Conservation (phyloP, 2,888 invertebrate genomes). For the Teleiodes luculella region DNA sequence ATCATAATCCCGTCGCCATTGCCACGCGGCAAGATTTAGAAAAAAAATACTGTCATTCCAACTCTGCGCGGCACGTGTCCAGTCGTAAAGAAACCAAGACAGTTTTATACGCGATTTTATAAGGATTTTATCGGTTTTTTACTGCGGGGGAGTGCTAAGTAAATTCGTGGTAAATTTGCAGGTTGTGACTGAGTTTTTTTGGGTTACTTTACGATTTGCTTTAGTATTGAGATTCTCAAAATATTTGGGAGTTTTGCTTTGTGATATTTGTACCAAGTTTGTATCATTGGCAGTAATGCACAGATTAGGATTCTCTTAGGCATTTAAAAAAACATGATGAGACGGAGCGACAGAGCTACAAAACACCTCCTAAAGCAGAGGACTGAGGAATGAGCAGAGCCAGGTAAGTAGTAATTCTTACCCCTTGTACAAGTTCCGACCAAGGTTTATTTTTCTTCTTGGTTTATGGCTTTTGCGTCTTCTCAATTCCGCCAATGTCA, state of each 20-base stretch:
- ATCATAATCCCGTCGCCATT: constrained; percentile 6
- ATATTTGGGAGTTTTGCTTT: neutral
- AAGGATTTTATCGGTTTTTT: constrained; percentile 38
- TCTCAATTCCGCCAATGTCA: too few relatives aligned
- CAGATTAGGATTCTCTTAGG: too few relatives aligned
- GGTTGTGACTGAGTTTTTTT: constrained; percentile 28
- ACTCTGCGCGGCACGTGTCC: constrained; percentile 17
- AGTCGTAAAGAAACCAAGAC: constrained; percentile 35
- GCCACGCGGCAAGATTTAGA: constrained; percentile 8
- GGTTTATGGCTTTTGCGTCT: too few relatives aligned
- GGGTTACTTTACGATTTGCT: constrained; percentile 29
- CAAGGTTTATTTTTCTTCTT: too few relatives aligned
- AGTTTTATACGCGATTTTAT: constrained; percentile 39
- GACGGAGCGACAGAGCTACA: too few relatives aligned
- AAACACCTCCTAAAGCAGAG: too few relatives aligned
- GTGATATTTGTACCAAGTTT: neutral
- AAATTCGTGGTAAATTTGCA: constrained; percentile 31
- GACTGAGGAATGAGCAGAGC: too few relatives aligned
- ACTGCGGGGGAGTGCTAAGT: constrained; percentile 40
- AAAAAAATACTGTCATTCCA: constrained; percentile 6
- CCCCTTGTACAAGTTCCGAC: too few relatives aligned
- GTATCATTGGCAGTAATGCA: too few relatives aligned
- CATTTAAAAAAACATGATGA: too few relatives aligned
- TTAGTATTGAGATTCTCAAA: constrained; percentile 14
- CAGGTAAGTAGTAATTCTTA: too few relatives aligned